phyloP scores from a whole-genome alignment of 2,797 vertebrate genomes.

The Cynodonichthys magdalenae region DNA sequence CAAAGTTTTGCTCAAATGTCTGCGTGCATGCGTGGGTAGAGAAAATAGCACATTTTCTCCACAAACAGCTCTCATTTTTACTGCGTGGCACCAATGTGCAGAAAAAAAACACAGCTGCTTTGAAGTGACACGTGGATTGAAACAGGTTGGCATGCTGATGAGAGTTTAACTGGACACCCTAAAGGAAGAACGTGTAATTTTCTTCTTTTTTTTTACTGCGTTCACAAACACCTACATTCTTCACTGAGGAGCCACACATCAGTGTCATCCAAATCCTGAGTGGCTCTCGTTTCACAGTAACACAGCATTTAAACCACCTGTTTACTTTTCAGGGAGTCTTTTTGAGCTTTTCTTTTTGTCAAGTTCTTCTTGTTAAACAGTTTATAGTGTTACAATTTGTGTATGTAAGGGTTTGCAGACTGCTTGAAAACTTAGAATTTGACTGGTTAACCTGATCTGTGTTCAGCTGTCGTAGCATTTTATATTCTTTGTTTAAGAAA shows the following conservation, averaged over 20 bases:
- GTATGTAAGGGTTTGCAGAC: too few relatives aligned
- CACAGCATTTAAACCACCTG: not conserved
- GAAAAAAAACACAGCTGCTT: constrained; percentile 44
- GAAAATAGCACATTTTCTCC: constrained; percentile 12
- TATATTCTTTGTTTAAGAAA: too few relatives aligned
- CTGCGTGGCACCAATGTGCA: constrained; percentile 63
- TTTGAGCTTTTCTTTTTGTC: not conserved
- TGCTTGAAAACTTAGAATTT: too few relatives aligned
- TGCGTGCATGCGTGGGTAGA: not conserved
- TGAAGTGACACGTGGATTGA: constrained; percentile 52
- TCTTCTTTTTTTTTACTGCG: constrained; percentile 57
- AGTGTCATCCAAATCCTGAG: not conserved
- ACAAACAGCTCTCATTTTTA: constrained; percentile 49
- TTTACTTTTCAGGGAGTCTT: not conserved
- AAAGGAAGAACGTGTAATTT: constrained; percentile 35
- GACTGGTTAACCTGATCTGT: too few relatives aligned
- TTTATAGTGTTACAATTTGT: too few relatives aligned
- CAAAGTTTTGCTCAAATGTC: not conserved
- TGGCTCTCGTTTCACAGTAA: not conserved
- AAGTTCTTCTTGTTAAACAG: not conserved
- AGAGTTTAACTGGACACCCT: constrained; percentile 45
- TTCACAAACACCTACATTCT: constrained; percentile 56
- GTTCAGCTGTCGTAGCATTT: too few relatives aligned
- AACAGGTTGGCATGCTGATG: constrained; percentile 51
- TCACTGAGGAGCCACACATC: constrained; percentile 20